These are phyloP conservation scores for Cremastinae sp. DNA, from an alignment of 2,888 invertebrate species.

Conservation along the genomic window DNA sequence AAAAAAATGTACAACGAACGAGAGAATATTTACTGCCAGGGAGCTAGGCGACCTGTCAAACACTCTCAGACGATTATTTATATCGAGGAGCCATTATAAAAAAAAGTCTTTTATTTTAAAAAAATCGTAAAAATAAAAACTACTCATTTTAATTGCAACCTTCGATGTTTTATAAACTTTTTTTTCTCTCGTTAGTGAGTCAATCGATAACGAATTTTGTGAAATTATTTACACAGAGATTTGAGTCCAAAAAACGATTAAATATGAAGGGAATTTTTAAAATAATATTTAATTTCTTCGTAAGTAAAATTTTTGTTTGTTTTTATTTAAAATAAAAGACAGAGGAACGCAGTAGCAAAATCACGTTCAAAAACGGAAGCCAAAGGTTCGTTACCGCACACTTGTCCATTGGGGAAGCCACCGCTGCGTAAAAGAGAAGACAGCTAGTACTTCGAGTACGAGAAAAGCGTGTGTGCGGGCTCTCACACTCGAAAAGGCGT, in stretches of 20 bases:
- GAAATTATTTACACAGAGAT: no score
- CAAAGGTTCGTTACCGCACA: conserved; percentile 57
- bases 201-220: no score
- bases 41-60: conserved; percentile 41
- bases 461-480: conserved; percentile 1
- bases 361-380: conserved; percentile 52
- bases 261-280: no score
- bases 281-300: no score
- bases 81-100: background rate
- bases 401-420: conserved; percentile 44
- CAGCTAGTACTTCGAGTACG: conserved; percentile 6
- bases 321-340: conserved; percentile 1
- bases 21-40: conserved; percentile 33
- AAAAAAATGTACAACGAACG: conserved; percentile 34
- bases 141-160: no score
- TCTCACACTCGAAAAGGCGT: conserved; percentile 41
- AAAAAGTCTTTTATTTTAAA: no score
- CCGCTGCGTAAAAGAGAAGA: conserved; percentile 23
- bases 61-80: conserved; percentile 29
- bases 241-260: no score
- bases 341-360: conserved; percentile 27
- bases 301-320: background rate
- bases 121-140: no score
- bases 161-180: no score
- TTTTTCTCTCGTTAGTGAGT: no score